Evolutionary conservation across 2,113 vertebrate genomes (phyloP).

Genomic region (Sinocyclocheilus maitianheensis): DNA sequence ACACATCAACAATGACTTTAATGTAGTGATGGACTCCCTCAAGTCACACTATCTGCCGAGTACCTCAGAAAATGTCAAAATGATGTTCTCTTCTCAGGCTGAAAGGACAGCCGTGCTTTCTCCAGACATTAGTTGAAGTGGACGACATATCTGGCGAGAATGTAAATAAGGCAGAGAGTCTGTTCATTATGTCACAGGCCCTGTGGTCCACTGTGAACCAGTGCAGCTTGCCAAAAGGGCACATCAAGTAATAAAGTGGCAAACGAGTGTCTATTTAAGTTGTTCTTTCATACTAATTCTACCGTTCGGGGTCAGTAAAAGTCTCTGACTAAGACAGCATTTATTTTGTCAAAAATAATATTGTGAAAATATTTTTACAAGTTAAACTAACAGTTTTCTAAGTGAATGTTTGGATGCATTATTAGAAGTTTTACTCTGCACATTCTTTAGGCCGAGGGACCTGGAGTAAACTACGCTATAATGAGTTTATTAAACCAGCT

Average conservation of each 20-base stretch:
- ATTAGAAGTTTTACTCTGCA: neutral
- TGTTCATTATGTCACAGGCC: too few relatives aligned
- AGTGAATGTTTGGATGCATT: too few relatives aligned
- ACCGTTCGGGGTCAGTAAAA: neutral
- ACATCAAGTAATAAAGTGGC: neutral
- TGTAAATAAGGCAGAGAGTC: neutral
- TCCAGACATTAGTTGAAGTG: neutral
- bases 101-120: neutral
- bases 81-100: neutral
- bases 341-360: neutral
- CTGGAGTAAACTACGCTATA: neutral
- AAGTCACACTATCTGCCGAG: neutral
- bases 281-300: neutral
- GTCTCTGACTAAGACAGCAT: neutral
- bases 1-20: too few relatives aligned
- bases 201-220: too few relatives aligned
- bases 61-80: constrained; percentile 5
- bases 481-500: neutral
- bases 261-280: neutral
- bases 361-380: too few relatives aligned
- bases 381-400: too few relatives aligned
- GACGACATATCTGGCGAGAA: neutral
- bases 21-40: too few relatives aligned
- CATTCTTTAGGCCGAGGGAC: neutral
- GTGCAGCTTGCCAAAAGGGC: neutral